Evolutionary conservation across 2,113 vertebrate species (phyloP).

Genomic region (Anguilla japonica): DNA sequence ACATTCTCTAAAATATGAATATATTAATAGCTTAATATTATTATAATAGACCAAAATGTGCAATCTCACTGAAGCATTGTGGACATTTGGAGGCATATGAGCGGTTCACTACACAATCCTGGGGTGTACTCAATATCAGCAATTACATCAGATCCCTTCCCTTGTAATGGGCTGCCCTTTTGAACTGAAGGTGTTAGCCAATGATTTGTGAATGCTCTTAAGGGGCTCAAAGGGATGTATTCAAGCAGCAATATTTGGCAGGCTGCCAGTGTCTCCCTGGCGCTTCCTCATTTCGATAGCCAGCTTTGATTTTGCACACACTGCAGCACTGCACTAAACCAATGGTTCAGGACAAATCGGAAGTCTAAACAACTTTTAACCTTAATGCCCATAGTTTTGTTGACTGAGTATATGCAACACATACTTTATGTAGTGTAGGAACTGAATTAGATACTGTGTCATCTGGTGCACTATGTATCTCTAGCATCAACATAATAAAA

Average conservation of each 20-base stretch:
- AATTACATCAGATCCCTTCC: conserved; percentile 37
- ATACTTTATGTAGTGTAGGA: background rate
- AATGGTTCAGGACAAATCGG: background rate
- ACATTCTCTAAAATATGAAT: background rate
- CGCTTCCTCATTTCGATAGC: background rate
- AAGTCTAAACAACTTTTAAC: background rate
- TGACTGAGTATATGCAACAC: conserved; percentile 43
- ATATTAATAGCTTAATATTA: too few species aligned
- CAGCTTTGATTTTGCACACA: background rate
- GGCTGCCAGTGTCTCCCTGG: conserved; percentile 41
- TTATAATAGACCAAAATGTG: background rate
- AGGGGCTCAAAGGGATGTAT: background rate
- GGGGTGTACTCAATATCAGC: background rate
- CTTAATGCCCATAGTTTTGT: conserved; percentile 80
- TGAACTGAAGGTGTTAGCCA: conserved; percentile 43
- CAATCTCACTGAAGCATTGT: background rate
- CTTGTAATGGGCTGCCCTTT: conserved; percentile 16
- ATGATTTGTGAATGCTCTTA: conserved; percentile 37
- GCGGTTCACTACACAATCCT: conserved; percentile 12
- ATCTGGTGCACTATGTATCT: too few species aligned
- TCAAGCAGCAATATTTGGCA: conserved; percentile 46
- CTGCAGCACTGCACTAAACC: background rate
- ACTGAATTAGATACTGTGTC: too few species aligned
- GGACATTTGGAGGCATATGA: background rate
- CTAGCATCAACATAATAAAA: too few species aligned